These are phyloP conservation scores for Nezara viridula DNA, from an alignment of 2,888 invertebrate genomes.

Conservation along the genomic window DNA sequence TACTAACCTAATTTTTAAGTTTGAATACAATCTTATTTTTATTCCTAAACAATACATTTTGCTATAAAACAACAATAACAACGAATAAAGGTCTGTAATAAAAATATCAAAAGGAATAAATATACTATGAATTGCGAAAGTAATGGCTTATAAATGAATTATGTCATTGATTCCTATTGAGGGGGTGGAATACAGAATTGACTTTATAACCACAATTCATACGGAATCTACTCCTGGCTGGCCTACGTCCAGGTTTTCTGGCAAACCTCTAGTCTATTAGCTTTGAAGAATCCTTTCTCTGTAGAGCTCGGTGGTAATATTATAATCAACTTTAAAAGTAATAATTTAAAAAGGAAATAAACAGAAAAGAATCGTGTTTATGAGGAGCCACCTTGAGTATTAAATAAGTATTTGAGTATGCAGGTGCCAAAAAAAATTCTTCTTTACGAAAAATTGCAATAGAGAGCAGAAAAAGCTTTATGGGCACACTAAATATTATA, in stretches of 20 bases:
- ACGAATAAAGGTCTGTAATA: neutral
- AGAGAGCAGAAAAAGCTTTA: too few species aligned
- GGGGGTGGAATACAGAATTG: neutral
- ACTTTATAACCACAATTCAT: slow-evolving; percentile 11
- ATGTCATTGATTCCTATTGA: neutral
- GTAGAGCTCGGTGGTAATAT: neutral
- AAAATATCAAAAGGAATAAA: neutral
- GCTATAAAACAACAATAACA: neutral
- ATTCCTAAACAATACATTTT: too few species aligned
- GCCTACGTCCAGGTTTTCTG: neutral
- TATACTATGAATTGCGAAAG: neutral
- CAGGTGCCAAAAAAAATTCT: too few species aligned
- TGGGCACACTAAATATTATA: too few species aligned
- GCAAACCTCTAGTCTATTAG: neutral
- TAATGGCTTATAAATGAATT: neutral
- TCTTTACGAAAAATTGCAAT: too few species aligned
- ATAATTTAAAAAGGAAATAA: neutral
- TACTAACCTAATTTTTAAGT: too few species aligned
- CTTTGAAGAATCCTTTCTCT: neutral
- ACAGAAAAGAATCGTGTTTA: too few species aligned
- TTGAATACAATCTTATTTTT: too few species aligned
- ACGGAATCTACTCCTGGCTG: neutral
- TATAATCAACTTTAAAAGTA: neutral
- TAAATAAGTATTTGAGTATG: too few species aligned
- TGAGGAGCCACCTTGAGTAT: too few species aligned